Conservation (phyloP, 2,113 vertebrate genomes). For the Microcebus tavaratra region DNA sequence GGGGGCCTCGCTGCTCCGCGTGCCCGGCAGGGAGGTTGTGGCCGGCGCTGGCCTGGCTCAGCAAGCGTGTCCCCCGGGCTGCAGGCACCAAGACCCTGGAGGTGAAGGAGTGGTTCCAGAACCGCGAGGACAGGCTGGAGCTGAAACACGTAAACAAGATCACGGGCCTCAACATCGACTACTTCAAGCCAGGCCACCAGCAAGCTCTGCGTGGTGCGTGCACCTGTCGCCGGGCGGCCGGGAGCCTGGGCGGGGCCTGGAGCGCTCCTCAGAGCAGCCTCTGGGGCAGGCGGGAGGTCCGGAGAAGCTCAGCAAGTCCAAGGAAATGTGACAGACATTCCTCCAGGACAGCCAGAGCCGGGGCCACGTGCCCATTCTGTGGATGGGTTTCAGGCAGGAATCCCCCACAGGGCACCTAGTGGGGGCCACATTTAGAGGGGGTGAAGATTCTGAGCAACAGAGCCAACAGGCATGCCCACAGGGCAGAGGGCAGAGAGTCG, state of each 20-base stretch:
- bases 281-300: fast-evolving
- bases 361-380: not conserved
- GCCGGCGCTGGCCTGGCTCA: not conserved
- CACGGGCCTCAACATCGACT: conserved; percentile 82
- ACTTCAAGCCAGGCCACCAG: conserved; percentile 85
- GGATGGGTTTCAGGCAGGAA: not conserved
- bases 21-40: not conserved
- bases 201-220: conserved; percentile 86
- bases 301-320: not conserved
- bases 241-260: not conserved
- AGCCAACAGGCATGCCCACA: not conserved
- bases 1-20: not conserved
- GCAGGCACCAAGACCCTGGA: conserved; percentile 83
- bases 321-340: fast-evolving
- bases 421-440: not conserved
- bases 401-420: not conserved
- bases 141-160: conserved; percentile 84
- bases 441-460: not conserved
- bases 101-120: conserved; percentile 89
- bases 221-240: fast-evolving
- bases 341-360: not conserved
- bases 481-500: not conserved
- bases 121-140: conserved; percentile 89
- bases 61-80: fast-evolving
- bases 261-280: not conserved